phyloP scores from a whole-genome alignment of 2,888 invertebrate species.

The Drosophila eohydei region DNA sequence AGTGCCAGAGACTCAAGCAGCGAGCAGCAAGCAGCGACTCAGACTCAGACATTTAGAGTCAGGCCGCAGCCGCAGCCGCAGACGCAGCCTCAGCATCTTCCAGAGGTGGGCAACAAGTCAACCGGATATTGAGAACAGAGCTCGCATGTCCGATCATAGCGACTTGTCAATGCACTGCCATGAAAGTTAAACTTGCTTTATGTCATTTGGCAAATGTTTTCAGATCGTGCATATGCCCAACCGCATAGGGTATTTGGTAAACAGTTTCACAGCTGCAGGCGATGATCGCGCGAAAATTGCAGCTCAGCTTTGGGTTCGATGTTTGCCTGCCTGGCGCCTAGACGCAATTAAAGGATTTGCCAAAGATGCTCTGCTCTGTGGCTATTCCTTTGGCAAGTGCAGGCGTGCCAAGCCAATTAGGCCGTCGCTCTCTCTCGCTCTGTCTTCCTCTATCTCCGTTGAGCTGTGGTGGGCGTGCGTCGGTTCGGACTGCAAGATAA shows the following conservation, averaged over 20 bases:
- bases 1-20: slow-evolving; percentile 27
- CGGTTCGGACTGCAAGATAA: slow-evolving; percentile 69
- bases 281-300: slow-evolving; percentile 62
- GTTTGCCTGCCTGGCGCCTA: slow-evolving; percentile 61
- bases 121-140: slow-evolving; percentile 65
- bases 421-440: not conserved
- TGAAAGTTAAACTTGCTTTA: not conserved
- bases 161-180: slow-evolving; percentile 34
- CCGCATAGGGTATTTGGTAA: slow-evolving; percentile 17
- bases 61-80: slow-evolving; percentile 14
- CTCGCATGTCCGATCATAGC: not conserved
- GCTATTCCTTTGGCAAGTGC: slow-evolving; percentile 1
- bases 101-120: slow-evolving; percentile 35
- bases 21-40: not conserved
- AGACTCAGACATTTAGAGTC: not conserved
- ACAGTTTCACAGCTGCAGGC: slow-evolving; percentile 71
- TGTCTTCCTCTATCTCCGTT: not conserved
- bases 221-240: slow-evolving; percentile 19
- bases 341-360: slow-evolving; percentile 75
- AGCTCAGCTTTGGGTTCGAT: slow-evolving; percentile 13
- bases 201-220: no score
- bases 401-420: slow-evolving; percentile 66
- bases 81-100: slow-evolving; percentile 30
- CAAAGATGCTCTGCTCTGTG: slow-evolving; percentile 13
- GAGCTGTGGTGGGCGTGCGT: slow-evolving; percentile 27